Percentiles rank a stretch among this genome's conserved stretches.
These are phyloP conservation scores for Marmota flaviventris DNA, from an alignment of 2,113 vertebrate species.

Conservation along the genomic window DNA sequence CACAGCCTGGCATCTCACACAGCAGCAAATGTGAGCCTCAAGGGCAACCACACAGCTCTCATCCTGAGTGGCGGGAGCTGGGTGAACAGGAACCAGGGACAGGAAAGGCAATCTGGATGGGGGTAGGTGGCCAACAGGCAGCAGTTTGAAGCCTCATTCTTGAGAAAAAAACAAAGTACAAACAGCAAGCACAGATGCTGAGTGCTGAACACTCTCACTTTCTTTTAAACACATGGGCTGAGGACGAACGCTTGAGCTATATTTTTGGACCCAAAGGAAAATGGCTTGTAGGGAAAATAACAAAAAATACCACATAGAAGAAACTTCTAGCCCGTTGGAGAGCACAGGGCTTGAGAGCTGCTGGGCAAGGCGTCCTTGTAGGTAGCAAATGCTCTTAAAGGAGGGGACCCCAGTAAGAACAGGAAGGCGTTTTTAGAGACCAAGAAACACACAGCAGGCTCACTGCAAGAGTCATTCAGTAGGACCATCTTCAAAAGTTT, in stretches of 20 bases:
- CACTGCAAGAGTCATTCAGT: no score
- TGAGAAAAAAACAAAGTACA: neutral
- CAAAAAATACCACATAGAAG: rapidly evolving
- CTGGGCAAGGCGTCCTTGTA: no score
- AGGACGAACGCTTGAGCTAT: no score
- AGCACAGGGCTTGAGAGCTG: neutral
- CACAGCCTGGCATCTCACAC: neutral
- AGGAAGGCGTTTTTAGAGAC: neutral
- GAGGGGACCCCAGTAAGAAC: neutral
- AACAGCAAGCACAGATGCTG: neutral
- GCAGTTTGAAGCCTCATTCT: neutral
- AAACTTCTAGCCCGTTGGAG: rapidly evolving
- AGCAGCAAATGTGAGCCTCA: no score
- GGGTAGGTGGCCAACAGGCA: no score
- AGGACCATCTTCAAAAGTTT: rapidly evolving
- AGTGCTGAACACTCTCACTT: no score
- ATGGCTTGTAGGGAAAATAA: neutral
- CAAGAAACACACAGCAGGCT: neutral
- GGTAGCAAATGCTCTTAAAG: no score
- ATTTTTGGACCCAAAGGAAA: neutral
- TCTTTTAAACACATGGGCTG: neutral
- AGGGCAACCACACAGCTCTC: rapidly evolving
- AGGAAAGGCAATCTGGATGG: no score
- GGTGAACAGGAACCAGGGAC: neutral
- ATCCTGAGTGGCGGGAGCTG: neutral